Evolutionary conservation across 2,888 invertebrate species (phyloP), one percentile per base, ranked within the genome.

Genomic region (Noctua pronuba): DNA sequence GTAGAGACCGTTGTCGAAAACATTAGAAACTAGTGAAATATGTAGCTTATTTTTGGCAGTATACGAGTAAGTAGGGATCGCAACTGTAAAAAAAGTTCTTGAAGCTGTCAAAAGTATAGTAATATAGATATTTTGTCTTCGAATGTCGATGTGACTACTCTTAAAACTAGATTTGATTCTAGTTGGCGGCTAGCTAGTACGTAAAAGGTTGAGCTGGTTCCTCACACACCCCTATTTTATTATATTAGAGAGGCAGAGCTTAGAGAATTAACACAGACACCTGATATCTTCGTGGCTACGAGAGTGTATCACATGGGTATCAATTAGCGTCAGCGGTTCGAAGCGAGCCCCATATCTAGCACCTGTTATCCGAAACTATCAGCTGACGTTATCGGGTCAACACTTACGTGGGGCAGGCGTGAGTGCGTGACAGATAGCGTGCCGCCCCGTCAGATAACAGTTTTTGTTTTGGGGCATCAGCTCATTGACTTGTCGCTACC

Each of bases 321-420:
- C 38, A 70, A 80, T 52, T 66, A 77, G 28, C 65, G 64, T 44
- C 58, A 55, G 44, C 66, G 65, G 41, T 71, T 71, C 44, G 35
- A 52, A 60, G 11, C 44, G 31, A 65, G 18, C 1, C 11, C 35
- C 62, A 80, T 88, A 80, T 84, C 79, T 7, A 38, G 44, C 80
- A 87, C 79, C 80, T 85, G 85, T 80, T 79, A 79, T 75, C 67
- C 24, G 64, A 67, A 68, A 71, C 66, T 76, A 79, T 88, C 80
- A 74, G 73, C 58, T 79, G 79, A 82, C 73, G 72, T 58, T 72
- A 75, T 72, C 75, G 55, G 69, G 75, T 84, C 71, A 77, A 77
- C 72, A 75, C 71, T 71, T 69, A 65, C 71, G 58, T 71, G 74
- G 52, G 44, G 58, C 16, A 31, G 79, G 31, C 65, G 49, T 58